A percentile compares a stretch with the other conserved stretches of the same genome.
Conservation (phyloP, 2,113 vertebrate species). For the Xenotilapia leptura region DNA sequence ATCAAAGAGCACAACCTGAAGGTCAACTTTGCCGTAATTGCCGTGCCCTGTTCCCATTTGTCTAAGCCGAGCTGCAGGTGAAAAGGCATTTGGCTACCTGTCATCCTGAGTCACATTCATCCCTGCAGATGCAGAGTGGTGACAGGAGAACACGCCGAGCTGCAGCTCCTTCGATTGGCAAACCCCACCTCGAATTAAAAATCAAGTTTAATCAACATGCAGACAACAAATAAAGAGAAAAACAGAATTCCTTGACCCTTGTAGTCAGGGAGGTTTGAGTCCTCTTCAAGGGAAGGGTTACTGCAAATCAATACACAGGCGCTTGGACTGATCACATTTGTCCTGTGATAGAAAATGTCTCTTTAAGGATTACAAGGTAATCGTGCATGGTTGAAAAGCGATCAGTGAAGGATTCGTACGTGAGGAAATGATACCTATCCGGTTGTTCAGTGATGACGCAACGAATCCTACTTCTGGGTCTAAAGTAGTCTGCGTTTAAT, state of each 20-base stretch:
- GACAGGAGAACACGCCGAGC: not conserved
- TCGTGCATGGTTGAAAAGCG: not conserved
- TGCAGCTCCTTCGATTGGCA: not conserved
- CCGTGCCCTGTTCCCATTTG: constrained; percentile 28
- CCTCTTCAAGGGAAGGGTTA: not conserved
- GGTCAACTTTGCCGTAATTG: constrained; percentile 33
- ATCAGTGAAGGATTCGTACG: rapidly evolving
- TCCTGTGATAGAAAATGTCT: not conserved
- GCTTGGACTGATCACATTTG: not conserved
- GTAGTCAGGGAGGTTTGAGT: not conserved
- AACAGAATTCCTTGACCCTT: not conserved
- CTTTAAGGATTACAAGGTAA: not conserved
- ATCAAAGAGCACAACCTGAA: constrained; percentile 40
- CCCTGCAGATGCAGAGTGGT: not conserved
- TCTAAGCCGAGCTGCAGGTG: constrained; percentile 41
- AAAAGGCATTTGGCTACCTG: constrained; percentile 52
- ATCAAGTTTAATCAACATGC: not conserved
- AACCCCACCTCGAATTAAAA: not conserved
- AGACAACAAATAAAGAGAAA: not conserved
- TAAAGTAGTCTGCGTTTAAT: no score
- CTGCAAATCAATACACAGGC: not conserved
- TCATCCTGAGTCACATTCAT: constrained; percentile 58
- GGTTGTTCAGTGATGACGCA: no score
- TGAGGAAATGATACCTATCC: not conserved
- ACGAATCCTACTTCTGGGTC: no score